phyloP scores from a whole-genome alignment of 2,797 vertebrate genomes.

The Sebastes vulpes region DNA sequence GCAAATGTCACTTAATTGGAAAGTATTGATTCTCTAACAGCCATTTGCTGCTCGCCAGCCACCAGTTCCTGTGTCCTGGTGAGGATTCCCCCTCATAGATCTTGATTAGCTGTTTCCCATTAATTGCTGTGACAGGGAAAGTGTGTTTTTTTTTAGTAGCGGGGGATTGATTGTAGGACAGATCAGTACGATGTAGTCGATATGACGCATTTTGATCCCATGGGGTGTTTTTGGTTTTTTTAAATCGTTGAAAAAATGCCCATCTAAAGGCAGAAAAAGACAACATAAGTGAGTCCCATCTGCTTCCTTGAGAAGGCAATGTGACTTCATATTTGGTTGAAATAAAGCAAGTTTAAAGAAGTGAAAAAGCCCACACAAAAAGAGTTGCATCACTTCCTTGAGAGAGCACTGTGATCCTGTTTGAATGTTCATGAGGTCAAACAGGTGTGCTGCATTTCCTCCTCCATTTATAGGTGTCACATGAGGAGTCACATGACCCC shows the following conservation, averaged over 20 bases:
- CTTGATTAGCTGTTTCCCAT: conserved; percentile 71
- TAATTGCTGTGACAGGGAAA: conserved; percentile 49
- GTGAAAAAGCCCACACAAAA: too few relatives aligned
- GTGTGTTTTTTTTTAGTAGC: not conserved
- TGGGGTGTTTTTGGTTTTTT: not conserved
- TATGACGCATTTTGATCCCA: not conserved
- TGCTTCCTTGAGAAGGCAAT: too few relatives aligned
- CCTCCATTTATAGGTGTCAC: too few relatives aligned
- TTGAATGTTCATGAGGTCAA: too few relatives aligned
- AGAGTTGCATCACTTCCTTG: too few relatives aligned
- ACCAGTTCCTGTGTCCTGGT: conserved; percentile 55
- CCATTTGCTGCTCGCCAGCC: conserved; percentile 46
- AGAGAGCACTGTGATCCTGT: too few relatives aligned
- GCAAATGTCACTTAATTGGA: conserved; percentile 70
- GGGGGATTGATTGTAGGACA: conserved; percentile 27
- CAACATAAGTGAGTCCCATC: not conserved
- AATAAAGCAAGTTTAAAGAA: not conserved
- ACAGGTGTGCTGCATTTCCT: too few relatives aligned
- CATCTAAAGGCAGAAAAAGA: not conserved
- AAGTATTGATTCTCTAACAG: conserved; percentile 69
- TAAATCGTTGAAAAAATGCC: too few relatives aligned
- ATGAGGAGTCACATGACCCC: too few relatives aligned
- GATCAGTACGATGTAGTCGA: conserved; percentile 22
- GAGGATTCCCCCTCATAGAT: conserved; percentile 58
- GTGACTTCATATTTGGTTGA: not conserved